phyloP scores from a whole-genome alignment of 1,140 invertebrate species.

The Leptinotarsa defecta region DNA sequence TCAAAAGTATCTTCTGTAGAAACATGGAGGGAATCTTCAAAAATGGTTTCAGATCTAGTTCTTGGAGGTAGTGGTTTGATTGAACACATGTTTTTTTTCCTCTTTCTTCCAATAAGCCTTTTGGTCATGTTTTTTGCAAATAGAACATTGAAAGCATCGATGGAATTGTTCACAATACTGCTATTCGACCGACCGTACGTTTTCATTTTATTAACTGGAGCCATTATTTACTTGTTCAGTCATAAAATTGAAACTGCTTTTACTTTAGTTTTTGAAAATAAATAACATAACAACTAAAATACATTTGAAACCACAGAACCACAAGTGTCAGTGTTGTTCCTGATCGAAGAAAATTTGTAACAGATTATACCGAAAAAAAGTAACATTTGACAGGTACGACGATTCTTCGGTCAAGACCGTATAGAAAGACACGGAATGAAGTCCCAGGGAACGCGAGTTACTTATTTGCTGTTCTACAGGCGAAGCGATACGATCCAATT shows the following conservation, averaged over 20 bases:
- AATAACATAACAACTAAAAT: no score
- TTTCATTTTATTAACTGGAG: slow-evolving; percentile 12
- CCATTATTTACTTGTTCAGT: slow-evolving; percentile 1
- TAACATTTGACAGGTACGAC: no score
- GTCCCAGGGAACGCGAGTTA: no score
- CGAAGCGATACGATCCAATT: no score
- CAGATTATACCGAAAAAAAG: no score
- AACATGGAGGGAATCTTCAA: slow-evolving; percentile 1
- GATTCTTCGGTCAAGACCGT: no score
- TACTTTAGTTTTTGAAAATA: no score
- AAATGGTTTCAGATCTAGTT: neutral
- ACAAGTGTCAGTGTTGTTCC: no score
- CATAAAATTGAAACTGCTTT: neutral
- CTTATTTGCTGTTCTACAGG: no score
- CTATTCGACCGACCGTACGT: slow-evolving; percentile 11
- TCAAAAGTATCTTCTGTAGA: slow-evolving; percentile 14
- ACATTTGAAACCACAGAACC: no score
- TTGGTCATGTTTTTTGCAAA: slow-evolving; percentile 23
- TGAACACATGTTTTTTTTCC: neutral
- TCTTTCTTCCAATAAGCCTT: slow-evolving; percentile 7
- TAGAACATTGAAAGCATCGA: slow-evolving; percentile 17
- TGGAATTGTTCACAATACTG: slow-evolving; percentile 13
- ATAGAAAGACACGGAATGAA: no score
- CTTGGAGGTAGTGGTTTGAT: slow-evolving; percentile 1
- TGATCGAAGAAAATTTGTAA: no score